phyloP scores from a whole-genome alignment of 2,113 vertebrate species.

The Embiotoca jacksoni region DNA sequence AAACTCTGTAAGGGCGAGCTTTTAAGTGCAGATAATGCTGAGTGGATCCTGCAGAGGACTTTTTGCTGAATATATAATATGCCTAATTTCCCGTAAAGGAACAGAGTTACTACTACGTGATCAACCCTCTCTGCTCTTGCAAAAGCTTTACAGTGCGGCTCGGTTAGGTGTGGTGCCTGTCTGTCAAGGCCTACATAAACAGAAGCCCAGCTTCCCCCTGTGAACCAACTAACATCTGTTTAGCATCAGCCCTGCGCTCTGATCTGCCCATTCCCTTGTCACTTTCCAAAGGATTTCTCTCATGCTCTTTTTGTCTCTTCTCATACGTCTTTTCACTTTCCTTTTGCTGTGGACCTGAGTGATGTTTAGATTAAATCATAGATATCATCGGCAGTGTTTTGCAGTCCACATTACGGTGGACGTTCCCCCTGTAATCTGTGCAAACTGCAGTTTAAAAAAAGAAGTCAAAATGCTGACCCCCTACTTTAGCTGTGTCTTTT shows the following conservation, averaged over 20 bases:
- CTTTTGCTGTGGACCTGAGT: neutral
- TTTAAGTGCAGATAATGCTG: slow-evolving; percentile 26
- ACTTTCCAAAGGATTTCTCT: slow-evolving; percentile 16
- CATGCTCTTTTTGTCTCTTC: slow-evolving; percentile 16
- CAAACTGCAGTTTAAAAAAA: no score
- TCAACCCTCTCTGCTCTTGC: neutral
- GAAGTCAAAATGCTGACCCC: no score
- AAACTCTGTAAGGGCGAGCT: no score
- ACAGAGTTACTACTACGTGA: slow-evolving; percentile 4
- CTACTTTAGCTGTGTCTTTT: no score
- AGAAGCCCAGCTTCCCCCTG: slow-evolving; percentile 58
- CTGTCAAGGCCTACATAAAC: slow-evolving; percentile 62
- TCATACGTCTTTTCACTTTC: neutral
- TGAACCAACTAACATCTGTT: slow-evolving; percentile 69
- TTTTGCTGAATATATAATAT: slow-evolving; percentile 38
- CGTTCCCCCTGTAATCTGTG: no score
- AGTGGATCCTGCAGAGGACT: slow-evolving; percentile 29
- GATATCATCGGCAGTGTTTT: no score
- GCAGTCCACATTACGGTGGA: no score
- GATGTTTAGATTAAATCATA: neutral
- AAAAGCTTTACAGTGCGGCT: neutral
- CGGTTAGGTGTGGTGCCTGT: slow-evolving; percentile 52
- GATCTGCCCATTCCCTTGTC: slow-evolving; percentile 45
- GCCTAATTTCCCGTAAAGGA: slow-evolving; percentile 61
- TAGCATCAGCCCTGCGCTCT: slow-evolving; percentile 51